phyloP scores from a whole-genome alignment of 2,797 vertebrate genomes.

The Sandelia bainsii region DNA sequence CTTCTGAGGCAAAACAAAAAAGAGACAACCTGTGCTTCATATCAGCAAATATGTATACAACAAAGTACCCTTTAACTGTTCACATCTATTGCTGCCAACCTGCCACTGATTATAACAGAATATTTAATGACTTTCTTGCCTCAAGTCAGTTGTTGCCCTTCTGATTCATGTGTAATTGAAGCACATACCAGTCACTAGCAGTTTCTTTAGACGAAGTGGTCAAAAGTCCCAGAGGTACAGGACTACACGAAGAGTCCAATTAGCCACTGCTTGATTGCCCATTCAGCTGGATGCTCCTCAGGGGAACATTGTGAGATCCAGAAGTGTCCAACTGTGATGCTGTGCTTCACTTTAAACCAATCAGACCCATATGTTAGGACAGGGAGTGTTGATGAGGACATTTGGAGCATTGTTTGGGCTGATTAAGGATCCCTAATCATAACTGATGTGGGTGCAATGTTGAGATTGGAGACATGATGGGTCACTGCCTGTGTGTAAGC shows the following conservation, averaged over 20 bases:
- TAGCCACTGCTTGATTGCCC: conserved; percentile 52
- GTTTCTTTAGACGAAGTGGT: conserved; percentile 38
- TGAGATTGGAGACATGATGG: conserved; percentile 21
- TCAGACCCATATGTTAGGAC: conserved; percentile 38
- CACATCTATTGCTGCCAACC: background rate
- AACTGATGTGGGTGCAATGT: conserved; percentile 17
- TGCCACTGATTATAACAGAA: background rate
- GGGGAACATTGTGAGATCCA: conserved; percentile 44
- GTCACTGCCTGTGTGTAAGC: background rate
- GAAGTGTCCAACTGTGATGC: conserved; percentile 38
- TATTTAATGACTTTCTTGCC: conserved; percentile 5
- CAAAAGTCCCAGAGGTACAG: conserved; percentile 43
- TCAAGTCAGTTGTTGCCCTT: conserved; percentile 30
- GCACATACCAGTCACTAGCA: conserved; percentile 40
- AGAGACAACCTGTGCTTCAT: background rate
- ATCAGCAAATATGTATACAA: conserved; percentile 18
- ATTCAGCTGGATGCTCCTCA: conserved; percentile 39
- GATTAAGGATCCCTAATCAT: conserved; percentile 47
- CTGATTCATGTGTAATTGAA: conserved; percentile 40
- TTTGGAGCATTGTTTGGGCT: conserved; percentile 52
- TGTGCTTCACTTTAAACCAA: conserved; percentile 33
- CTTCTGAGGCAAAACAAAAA: conserved; percentile 13
- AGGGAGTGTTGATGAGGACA: conserved; percentile 65
- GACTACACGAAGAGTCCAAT: conserved; percentile 47
- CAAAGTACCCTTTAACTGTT: background rate